Evolutionary conservation across 2,797 vertebrate species (phyloP).

Genomic region (Tangara arthus): DNA sequence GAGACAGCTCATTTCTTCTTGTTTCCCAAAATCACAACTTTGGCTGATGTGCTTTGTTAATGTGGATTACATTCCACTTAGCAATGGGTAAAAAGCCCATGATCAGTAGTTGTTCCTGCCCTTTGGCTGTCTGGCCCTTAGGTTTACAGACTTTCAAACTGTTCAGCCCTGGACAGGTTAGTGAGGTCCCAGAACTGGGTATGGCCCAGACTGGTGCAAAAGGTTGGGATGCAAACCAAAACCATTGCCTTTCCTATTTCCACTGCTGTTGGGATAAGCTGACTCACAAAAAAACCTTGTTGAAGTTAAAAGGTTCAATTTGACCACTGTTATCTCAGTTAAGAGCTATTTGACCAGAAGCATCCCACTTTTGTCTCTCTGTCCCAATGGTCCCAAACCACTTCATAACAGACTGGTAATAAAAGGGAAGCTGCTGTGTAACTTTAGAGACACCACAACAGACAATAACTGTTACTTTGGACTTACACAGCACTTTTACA

Average conservation of each 20-base stretch:
- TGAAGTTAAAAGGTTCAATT: background rate
- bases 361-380: background rate
- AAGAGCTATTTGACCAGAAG: background rate
- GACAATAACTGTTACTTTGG: background rate
- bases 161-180: background rate
- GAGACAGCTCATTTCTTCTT: conserved; percentile 1
- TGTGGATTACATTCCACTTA: background rate
- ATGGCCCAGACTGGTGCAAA: background rate
- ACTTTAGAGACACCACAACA: background rate
- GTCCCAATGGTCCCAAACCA: background rate
- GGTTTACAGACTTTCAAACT: fast-evolving
- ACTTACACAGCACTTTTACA: background rate
- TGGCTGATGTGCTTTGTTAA: background rate
- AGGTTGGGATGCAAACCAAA: background rate
- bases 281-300: background rate
- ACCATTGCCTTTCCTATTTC: background rate
- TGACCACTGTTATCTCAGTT: background rate
- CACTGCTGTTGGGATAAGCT: background rate
- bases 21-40: background rate
- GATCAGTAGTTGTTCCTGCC: background rate
- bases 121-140: background rate
- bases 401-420: background rate
- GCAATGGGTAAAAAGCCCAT: background rate
- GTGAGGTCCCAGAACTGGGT: background rate
- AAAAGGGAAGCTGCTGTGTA: background rate